Conservation (phyloP, 2,888 invertebrate genomes). For the Drosophila rellima region DNA sequence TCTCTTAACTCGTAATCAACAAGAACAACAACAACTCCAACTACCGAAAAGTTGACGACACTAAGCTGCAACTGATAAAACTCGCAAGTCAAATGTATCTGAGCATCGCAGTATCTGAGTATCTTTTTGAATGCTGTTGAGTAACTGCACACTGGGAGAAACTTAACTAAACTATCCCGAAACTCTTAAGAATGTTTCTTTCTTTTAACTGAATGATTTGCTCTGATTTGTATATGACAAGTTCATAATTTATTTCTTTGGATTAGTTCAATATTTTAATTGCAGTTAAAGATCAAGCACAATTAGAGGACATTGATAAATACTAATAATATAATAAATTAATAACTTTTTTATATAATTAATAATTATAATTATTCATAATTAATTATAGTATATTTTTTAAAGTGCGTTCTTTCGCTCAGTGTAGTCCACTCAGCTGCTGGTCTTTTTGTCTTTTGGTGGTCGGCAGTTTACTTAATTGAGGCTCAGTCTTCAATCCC, state of each 20-base stretch:
- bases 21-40: constrained; percentile 7
- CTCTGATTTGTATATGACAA: not conserved
- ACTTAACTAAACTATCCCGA: not conserved
- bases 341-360: not conserved
- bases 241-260: too few species aligned
- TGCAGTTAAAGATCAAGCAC: too few species aligned
- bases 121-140: constrained; percentile 36
- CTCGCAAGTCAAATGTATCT: constrained; percentile 54
- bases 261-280: too few species aligned
- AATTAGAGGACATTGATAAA: too few species aligned
- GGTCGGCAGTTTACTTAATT: constrained; percentile 69
- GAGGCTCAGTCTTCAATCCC: constrained; percentile 43
- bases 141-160: constrained; percentile 19
- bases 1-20: too few species aligned
- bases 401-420: not conserved
- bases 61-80: constrained; percentile 72
- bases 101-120: constrained; percentile 17
- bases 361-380: not conserved
- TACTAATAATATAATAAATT: too few species aligned
- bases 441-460: constrained; percentile 58
- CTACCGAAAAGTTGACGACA: constrained; percentile 69
- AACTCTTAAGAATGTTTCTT: not conserved
- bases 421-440: constrained; percentile 31
- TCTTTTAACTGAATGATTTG: not conserved
- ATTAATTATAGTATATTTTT: too few species aligned